Evolutionary conservation across 1,140 invertebrate genomes (phyloP), one percentile per base, ranked within the genome.

Genomic region (Sycophila sp.): DNA sequence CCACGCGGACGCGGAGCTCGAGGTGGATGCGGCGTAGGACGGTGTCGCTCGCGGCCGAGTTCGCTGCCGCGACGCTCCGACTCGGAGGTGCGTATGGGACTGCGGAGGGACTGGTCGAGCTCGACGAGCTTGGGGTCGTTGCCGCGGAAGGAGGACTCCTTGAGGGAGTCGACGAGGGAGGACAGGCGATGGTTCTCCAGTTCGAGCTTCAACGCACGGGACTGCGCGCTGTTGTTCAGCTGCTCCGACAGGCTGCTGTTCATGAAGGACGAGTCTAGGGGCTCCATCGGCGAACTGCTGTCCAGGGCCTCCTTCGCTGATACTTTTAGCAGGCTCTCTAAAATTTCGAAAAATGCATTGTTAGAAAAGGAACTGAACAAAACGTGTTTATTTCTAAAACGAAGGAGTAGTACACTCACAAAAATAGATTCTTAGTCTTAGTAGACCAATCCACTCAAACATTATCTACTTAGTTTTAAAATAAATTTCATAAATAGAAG

Each of bases 201-300:
- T 17, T 73, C 67, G 1, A 69, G 47, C 17, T 73, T 59, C 1
- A 73, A 36, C 19, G 58, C 42, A 3, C 15, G 24, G 6, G 53
- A 47, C 40, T 73, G 67, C 5, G 42, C 34, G 11, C 49, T 59
- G 4, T 60, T 60, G 0, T n/a, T 34, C 15, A 77, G 19, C 36
- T 77, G 64, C 7, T 74, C 49, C 2, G 53, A 73, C n/a, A 77
- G 8, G 15, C 64, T 76, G 1, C 56, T 49, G 22, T 64, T 53
- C n/a, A 40, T 45, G 11, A 26, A 4, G 17, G 11, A 32, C 6
- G 8, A 36, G 15, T 60, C 24, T 0, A 6, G 4, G 2, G 13
- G 17, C 0, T 72, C 40, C 1, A 56, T 15, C 17, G 42, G 30
- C 4, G 49, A 38, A 0, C 45, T 22, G 24, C 47, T 53, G 0